Percentiles rank a stretch among this genome's conserved stretches.
These are phyloP conservation scores for Caenorhabditis afra DNA, from an alignment of 2,888 invertebrate species.

Conservation along the genomic window DNA sequence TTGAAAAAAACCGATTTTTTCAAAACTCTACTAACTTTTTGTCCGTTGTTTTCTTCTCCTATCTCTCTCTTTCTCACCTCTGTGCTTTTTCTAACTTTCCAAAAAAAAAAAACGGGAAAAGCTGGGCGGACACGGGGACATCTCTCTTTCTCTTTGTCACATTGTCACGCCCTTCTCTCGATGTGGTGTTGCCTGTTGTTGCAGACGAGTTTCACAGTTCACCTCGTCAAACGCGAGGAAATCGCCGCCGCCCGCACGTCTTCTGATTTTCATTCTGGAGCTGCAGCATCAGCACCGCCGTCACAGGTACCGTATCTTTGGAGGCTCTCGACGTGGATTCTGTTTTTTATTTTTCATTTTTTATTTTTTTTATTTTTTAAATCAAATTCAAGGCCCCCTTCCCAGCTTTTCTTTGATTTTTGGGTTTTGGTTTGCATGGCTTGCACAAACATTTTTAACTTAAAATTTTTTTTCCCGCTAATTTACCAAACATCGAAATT, in stretches of 20 bases:
- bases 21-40: too few relatives aligned
- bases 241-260: conserved; percentile 16
- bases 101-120: too few relatives aligned
- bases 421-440: neutral
- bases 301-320: conserved; percentile 46
- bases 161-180: neutral
- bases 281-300: too few relatives aligned
- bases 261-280: neutral
- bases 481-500: neutral
- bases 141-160: neutral
- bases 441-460: too few relatives aligned
- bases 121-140: too few relatives aligned
- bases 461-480: too few relatives aligned
- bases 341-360: conserved; percentile 11
- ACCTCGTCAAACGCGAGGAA: conserved; percentile 55
- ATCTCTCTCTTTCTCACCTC: neutral
- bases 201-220: conserved; percentile 65
- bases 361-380: too few relatives aligned
- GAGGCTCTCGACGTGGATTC: too few relatives aligned
- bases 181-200: conserved; percentile 33
- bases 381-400: neutral
- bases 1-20: too few relatives aligned
- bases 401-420: conserved; percentile 6
- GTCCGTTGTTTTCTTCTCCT: neutral
- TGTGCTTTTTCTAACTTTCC: neutral